phyloP scores from a whole-genome alignment of 2,113 vertebrate genomes.

The Hypanus sabinus region DNA sequence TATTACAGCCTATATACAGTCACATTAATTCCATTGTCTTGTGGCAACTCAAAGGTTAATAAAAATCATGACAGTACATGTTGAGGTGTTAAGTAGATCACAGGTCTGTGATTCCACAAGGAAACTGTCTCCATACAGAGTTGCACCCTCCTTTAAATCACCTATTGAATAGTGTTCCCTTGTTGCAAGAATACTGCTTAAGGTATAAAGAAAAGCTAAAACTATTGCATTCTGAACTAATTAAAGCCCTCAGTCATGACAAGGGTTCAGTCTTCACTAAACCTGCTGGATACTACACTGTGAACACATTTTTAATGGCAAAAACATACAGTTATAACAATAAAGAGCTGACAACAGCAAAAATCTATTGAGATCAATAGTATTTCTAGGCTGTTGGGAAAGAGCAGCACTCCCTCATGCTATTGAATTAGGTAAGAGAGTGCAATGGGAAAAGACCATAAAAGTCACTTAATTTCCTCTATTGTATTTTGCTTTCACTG shows the following conservation, averaged over 20 bases:
- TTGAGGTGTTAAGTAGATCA: not conserved
- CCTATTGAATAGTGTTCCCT: not conserved
- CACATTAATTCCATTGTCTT: not conserved
- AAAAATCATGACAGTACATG: not conserved
- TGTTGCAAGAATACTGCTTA: not conserved
- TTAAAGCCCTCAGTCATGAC: not conserved
- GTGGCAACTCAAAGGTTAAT: not conserved
- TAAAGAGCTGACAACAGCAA: not conserved
- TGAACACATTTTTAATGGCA: not conserved
- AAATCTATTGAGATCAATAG: slow-evolving; percentile 22
- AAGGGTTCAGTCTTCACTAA: not conserved
- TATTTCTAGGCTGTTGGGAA: not conserved
- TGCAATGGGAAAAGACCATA: not conserved
- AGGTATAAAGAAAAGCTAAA: not conserved
- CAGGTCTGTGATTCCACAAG: not conserved
- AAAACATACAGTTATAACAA: not conserved
- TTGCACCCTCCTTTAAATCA: not conserved
- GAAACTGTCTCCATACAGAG: not conserved
- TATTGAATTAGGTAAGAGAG: not conserved
- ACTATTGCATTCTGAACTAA: not conserved
- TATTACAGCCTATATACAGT: not conserved
- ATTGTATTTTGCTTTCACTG: not conserved
- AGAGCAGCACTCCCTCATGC: not conserved
- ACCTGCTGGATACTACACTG: not conserved
- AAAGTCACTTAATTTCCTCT: not conserved